phyloP scores from a whole-genome alignment of 2,797 vertebrate genomes.

The Mycteria americana region DNA sequence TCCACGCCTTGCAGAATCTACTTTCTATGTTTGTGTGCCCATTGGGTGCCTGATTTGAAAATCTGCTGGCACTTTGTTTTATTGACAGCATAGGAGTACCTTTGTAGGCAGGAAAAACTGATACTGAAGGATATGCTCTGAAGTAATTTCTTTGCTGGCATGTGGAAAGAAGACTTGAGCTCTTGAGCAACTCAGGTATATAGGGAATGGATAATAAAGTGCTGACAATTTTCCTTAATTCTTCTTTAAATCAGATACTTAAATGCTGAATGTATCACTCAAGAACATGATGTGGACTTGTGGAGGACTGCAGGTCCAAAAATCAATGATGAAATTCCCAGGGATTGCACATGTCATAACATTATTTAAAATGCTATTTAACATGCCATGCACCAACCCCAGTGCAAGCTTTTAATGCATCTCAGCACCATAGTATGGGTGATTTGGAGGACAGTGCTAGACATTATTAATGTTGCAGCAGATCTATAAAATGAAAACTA shows the following conservation, averaged over 20 bases:
- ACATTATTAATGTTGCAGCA: background rate
- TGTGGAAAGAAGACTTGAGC: background rate
- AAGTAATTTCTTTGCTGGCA: background rate
- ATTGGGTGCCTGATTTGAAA: background rate
- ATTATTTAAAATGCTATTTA: background rate
- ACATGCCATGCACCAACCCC: too few species aligned
- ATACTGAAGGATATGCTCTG: background rate
- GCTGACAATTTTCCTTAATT: background rate
- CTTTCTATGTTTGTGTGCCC: background rate
- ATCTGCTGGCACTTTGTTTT: background rate
- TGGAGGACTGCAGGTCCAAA: background rate
- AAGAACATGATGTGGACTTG: background rate
- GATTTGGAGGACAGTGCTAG: background rate
- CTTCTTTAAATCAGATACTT: background rate
- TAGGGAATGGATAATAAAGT: background rate
- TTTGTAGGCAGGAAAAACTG: background rate
- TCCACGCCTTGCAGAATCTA: background rate
- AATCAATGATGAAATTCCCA: background rate
- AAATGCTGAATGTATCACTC: background rate
- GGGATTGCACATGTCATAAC: background rate
- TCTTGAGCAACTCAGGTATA: background rate
- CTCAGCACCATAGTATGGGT: background rate
- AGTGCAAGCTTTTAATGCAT: background rate
- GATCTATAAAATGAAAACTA: background rate
- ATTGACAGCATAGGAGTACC: background rate